Base-by-base conservation (phyloP, 2,113 vertebrate species). In the Buteo buteo region DNA sequence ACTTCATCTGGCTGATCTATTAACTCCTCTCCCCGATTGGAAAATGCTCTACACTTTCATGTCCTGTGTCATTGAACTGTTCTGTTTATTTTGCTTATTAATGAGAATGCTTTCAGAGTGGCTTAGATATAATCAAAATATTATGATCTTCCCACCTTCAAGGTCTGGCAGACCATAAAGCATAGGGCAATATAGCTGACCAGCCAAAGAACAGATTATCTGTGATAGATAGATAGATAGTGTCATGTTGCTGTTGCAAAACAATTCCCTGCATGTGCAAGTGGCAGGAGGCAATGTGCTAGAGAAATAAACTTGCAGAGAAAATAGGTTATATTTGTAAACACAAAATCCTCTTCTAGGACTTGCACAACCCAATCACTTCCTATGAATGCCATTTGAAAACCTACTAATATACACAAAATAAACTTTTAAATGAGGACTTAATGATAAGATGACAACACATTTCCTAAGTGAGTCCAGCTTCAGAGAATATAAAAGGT, bases 41-140 rank as follows among this genome's bases (percentile, higher is more conserved):
- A 91, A 93, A 91, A 84, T 1, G 1, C 62, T 81, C 52, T 57
- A 49, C 32, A 24, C 77, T 96, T 89, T 89, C 70, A 89, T 69
- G 65, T 86, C 73, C 34, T 72, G 3, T 73, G 44, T 50, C 58
- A 31, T 81, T 95, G 47, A 40, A 88, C 13, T 1, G 0, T 74
- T 91, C 61, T 81, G 38, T 95, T 97, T 94, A 83, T 87, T 96
- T 90, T 94, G 36, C 10, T 59, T 44, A 67, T 88, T 96, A 94
- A 80, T 73, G 38, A 90, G 83, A 93, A 91, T 73, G 40, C 50
- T 91, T 91, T 90, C 67, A 92, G 42, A 86, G 38, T 57, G 55
- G 64, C 24, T 83, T 93, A 94, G 54, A 88, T 96, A 42, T 64
- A 93, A 94, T 92, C 42, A 94, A 95, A 95, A 92, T 93, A 81